Percentiles rank a stretch among this genome's conserved stretches.
phyloP scores from a whole-genome alignment of 1,140 invertebrate genomes.

The Babylonia areolata region DNA sequence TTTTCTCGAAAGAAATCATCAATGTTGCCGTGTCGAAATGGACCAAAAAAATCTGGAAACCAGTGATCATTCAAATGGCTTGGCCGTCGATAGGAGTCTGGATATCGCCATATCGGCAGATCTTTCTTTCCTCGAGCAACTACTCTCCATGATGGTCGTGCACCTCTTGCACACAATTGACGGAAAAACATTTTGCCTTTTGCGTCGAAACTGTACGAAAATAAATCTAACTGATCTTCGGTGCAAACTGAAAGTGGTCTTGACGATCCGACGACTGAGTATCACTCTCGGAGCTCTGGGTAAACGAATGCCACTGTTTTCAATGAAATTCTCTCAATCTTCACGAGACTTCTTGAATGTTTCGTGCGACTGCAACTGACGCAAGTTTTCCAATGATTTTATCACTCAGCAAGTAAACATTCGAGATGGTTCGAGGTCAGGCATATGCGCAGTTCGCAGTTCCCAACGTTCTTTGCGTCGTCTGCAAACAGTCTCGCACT shows the following conservation, averaged over 20 bases:
- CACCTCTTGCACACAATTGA: neutral
- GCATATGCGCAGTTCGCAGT: neutral
- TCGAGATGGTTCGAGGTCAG: neutral
- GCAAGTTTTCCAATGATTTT: neutral
- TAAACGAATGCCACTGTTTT: too few relatives aligned
- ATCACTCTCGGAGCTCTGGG: too few relatives aligned
- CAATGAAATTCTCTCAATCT: too few relatives aligned
- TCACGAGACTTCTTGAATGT: neutral
- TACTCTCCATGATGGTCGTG: neutral
- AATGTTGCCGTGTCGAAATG: neutral
- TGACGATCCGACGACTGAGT: too few relatives aligned
- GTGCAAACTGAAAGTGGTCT: too few relatives aligned
- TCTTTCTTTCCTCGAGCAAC: slow-evolving; percentile 17
- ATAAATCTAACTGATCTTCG: too few relatives aligned
- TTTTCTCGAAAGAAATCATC: neutral
- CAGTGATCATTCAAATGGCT: neutral
- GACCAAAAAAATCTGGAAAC: neutral
- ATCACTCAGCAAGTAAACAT: neutral
- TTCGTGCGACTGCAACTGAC: neutral
- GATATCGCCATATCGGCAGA: slow-evolving; percentile 8
- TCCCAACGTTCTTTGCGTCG: neutral
- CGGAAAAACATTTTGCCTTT: neutral
- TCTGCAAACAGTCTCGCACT: neutral
- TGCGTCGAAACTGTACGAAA: too few relatives aligned
- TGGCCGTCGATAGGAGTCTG: neutral